phyloP scores from a whole-genome alignment of 2,888 invertebrate genomes.

The Punctoribates punctum region DNA sequence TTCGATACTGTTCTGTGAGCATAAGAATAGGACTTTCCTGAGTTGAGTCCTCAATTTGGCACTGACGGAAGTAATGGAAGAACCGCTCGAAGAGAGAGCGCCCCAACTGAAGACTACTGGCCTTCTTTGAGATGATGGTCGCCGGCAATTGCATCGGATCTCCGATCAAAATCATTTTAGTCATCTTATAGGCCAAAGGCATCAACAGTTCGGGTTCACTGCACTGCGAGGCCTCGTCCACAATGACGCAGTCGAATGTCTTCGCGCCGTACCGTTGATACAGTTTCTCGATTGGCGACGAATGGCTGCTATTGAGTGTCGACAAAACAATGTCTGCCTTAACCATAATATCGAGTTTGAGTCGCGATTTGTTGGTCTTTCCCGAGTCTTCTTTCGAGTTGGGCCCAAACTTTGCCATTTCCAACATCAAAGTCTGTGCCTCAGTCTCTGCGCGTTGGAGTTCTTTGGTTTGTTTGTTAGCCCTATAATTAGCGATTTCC shows the following conservation, averaged over 20 bases:
- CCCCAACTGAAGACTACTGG: conserved; percentile 43
- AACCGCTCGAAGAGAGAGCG: conserved; percentile 48
- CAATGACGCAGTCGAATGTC: conserved; percentile 62
- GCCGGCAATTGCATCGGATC: conserved; percentile 82
- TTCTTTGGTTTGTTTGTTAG: background rate
- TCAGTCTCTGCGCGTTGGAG: background rate
- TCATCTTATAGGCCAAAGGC: conserved; percentile 67
- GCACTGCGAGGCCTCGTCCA: conserved; percentile 84
- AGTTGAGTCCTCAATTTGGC: conserved; percentile 20
- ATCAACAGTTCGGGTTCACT: conserved; percentile 76
- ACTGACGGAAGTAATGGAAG: conserved; percentile 59
- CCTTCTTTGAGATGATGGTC: conserved; percentile 69
- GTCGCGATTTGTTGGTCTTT: background rate
- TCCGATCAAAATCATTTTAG: conserved; percentile 74
- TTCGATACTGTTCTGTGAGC: conserved; percentile 68
- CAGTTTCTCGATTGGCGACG: conserved; percentile 42
- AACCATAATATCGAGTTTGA: conserved; percentile 44
- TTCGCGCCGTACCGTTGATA: conserved; percentile 42
- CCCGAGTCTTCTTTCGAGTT: background rate
- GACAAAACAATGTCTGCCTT: conserved; percentile 68
- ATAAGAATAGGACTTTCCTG: conserved; percentile 50
- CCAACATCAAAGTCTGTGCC: background rate
- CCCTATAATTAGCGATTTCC: conserved; percentile 21
- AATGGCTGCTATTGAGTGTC: conserved; percentile 62
- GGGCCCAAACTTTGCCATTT: background rate